Evolutionary conservation across 2,888 invertebrate genomes (phyloP), one percentile per base, ranked within the genome.

Genomic region (Macropis europaea): DNA sequence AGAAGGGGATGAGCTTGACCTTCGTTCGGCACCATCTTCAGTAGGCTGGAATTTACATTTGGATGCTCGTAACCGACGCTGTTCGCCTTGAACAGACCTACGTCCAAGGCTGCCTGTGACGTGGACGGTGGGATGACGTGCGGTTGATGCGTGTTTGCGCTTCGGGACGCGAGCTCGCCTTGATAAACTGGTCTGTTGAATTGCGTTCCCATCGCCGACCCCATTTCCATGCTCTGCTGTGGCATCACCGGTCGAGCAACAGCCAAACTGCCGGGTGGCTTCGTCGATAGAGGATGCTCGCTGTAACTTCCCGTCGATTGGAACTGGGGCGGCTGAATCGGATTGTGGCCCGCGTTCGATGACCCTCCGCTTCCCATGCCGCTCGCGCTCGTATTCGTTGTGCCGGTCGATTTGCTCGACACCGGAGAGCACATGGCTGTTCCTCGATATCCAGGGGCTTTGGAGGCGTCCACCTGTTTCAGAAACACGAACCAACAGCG

Each of bases 391-490:
- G 83, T 77, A 42, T 78, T 85, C 32, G 57, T 92, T 13, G 92
- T 92, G 54, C 91, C 92, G 24, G 62, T 79, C 0, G 93, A 91
- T 77, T 93, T 93, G 40, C 93, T 93, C 0, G 93, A 93, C 2
- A 94, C 94, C 0, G 96, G 96, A 5, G 96, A 95, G 88, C 95
- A 95, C 74, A 95, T 93, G 42, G 94, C 92, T 52, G 93, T 94
- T 56, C 95, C 96, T 84, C 97, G 93, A 90, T 97, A 97, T 0
- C 97, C 97, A 0, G 97, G 97, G 67, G 97, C 97, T 90, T 97
- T 97, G 45, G 96, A 94, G 3, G 95, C 95, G 91, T 97, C 97
- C 72, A 94, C 96, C 91, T 94, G 91, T 19, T 57, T 9, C 19
- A 52, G 43, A 28, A 9, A 60, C 48, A 43, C 0, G 30, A 13